Conservation (phyloP, 2,113 vertebrate genomes). For the Montifringilla adamsi region DNA sequence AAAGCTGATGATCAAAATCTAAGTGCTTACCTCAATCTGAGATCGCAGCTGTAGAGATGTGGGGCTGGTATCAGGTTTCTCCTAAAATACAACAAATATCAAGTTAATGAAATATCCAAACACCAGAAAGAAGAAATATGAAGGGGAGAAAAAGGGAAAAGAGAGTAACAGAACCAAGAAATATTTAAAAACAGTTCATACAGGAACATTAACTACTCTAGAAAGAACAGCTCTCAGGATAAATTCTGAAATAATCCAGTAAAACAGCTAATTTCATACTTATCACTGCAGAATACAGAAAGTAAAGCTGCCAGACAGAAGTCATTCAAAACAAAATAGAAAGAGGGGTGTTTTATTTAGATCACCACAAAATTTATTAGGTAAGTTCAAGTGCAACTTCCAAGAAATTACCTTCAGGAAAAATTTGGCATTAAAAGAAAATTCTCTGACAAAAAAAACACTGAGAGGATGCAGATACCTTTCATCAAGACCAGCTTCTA, state of each 20-base stretch:
- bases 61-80: conserved; percentile 85
- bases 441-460: neutral
- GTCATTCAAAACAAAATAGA: neutral
- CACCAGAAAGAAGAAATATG: conserved; percentile 5
- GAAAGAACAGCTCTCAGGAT: neutral
- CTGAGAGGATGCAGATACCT: neutral
- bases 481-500: neutral
- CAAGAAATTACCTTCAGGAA: neutral
- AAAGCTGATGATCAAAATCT: conserved; percentile 38
- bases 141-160: neutral
- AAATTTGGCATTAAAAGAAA: neutral
- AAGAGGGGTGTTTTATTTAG: neutral
- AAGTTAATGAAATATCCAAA: conserved; percentile 60
- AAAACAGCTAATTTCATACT: neutral
- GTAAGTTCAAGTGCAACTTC: neutral
- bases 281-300: neutral
- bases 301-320: neutral
- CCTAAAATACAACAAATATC: conserved; percentile 81
- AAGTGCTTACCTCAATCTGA: conserved; percentile 87
- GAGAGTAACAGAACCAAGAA: neutral
- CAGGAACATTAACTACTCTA: neutral
- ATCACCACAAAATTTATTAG: neutral
- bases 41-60: conserved; percentile 88
- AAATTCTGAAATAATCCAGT: neutral
- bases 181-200: neutral